These are phyloP conservation scores for Zaprionus capensis DNA, from an alignment of 1,140 invertebrate species.

Conservation along the genomic window DNA sequence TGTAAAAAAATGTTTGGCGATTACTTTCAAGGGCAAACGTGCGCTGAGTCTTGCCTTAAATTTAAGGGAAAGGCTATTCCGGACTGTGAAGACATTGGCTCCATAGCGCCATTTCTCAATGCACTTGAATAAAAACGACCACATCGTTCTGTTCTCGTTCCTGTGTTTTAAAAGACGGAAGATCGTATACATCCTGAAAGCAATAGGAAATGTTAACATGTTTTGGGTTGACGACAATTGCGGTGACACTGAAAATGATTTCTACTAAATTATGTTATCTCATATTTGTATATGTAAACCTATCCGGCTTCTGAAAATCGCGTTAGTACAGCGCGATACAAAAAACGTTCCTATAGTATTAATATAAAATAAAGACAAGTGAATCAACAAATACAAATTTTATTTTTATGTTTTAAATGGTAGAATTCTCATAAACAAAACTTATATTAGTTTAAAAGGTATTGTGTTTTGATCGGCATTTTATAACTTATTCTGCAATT, in stretches of 20 bases:
- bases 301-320: neutral
- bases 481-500: conserved; percentile 71
- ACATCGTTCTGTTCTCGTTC: neutral
- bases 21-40: conserved; percentile 93
- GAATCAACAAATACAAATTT: conserved; percentile 26
- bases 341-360: conserved; percentile 38
- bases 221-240: conserved; percentile 55
- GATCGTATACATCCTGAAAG: conserved; percentile 44
- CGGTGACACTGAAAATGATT: conserved; percentile 37
- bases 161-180: conserved; percentile 7
- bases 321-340: neutral
- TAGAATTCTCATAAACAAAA: conserved; percentile 66
- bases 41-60: conserved; percentile 92
- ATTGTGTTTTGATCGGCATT: conserved; percentile 35
- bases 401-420: conserved; percentile 66
- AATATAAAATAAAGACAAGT: conserved; percentile 17
- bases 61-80: conserved; percentile 92
- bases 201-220: conserved; percentile 50
- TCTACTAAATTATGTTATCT: neutral
- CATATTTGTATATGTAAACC: neutral
- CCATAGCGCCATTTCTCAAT: conserved; percentile 92
- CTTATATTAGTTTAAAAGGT: conserved; percentile 56
- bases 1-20: conserved; percentile 94
- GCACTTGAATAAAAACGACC: conserved; percentile 76
- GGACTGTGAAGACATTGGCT: conserved; percentile 92